Percentiles rank a stretch among this genome's conserved stretches.
Evolutionary conservation across 2,888 invertebrate genomes (phyloP).

Genomic region (Polyploca ridens): DNA sequence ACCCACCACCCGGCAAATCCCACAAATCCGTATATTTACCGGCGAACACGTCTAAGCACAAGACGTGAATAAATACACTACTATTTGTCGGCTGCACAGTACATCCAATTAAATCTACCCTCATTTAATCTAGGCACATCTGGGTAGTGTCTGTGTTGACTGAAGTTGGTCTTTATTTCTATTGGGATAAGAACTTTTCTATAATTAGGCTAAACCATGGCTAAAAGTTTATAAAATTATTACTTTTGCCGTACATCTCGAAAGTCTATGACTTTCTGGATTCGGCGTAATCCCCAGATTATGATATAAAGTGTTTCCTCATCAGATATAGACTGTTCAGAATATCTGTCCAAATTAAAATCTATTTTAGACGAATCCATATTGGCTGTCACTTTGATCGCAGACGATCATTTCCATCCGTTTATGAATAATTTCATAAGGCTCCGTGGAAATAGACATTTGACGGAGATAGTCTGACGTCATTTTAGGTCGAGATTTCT

Average conservation of each 20-base stretch:
- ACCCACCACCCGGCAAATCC: constrained; percentile 16
- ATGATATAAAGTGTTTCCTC: not conserved
- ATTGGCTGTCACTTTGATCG: constrained; percentile 29
- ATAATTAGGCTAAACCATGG: too few relatives aligned
- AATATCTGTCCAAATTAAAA: constrained; percentile 11
- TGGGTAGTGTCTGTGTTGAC: constrained; percentile 36
- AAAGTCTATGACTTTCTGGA: not conserved
- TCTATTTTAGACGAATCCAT: constrained; percentile 15
- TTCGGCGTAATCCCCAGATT: too few relatives aligned
- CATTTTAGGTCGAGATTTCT: not conserved
- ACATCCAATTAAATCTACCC: constrained; percentile 60
- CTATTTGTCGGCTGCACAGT: constrained; percentile 54
- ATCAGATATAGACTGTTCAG: not conserved
- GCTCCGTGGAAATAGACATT: constrained; percentile 34
- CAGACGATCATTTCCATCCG: constrained; percentile 19
- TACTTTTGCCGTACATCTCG: too few relatives aligned
- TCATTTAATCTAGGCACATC: constrained; percentile 60
- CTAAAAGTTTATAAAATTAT: too few relatives aligned
- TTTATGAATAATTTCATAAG: constrained; percentile 55
- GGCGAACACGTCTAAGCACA: constrained; percentile 35
- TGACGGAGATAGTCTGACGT: constrained; percentile 13
- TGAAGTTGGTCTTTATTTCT: not conserved
- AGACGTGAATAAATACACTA: constrained; percentile 56
- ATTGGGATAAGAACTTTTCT: not conserved
- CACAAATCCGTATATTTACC: constrained; percentile 20